phyloP scores from a whole-genome alignment of 2,888 invertebrate species.

The Dryadula phaetusa region DNA sequence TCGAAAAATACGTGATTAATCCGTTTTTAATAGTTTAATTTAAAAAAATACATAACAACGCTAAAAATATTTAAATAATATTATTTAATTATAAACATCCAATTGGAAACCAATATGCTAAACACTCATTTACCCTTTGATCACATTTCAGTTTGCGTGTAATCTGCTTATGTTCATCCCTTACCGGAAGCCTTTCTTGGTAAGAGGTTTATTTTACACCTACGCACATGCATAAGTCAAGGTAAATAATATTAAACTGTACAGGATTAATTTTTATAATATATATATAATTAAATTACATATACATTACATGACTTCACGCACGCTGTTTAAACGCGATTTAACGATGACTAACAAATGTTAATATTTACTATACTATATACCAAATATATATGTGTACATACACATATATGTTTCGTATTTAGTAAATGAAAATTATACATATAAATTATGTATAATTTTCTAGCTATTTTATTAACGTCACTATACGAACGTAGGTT shows the following conservation, averaged over 20 bases:
- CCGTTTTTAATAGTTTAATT: too few species aligned
- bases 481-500: too few species aligned
- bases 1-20: too few species aligned
- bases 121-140: conserved; percentile 22
- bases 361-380: too few species aligned
- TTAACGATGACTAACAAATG: background rate
- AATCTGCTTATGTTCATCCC: conserved; percentile 32
- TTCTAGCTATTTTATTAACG: too few species aligned
- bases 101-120: background rate
- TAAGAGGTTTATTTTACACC: conserved; percentile 23
- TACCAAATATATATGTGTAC: too few species aligned
- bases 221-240: conserved; percentile 15
- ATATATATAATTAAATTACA: background rate
- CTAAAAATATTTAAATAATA: background rate
- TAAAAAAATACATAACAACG: background rate
- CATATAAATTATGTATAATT: too few species aligned
- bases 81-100: background rate
- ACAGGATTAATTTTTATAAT: conserved; percentile 1
- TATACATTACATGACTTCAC: too few species aligned
- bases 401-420: too few species aligned
- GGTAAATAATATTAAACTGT: conserved; percentile 21
- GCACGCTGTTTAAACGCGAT: background rate
- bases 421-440: too few species aligned
- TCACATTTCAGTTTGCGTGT: conserved; percentile 19
- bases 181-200: conserved; percentile 33